Evolutionary conservation across 1,140 invertebrate species (phyloP), one percentile per base, ranked within the genome.

Genomic region (Plodia interpunctella): DNA sequence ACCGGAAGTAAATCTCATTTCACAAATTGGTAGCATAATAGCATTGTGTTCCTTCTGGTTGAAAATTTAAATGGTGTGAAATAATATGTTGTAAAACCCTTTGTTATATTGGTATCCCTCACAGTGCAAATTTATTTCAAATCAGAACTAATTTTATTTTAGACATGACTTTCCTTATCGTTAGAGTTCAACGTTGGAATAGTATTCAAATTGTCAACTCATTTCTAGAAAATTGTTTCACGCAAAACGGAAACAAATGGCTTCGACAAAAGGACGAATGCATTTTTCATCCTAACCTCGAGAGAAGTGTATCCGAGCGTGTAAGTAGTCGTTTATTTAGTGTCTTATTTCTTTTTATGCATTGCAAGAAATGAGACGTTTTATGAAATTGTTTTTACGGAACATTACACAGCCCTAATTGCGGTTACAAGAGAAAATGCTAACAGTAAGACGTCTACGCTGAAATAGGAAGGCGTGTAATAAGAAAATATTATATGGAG

Each of bases 331-430:
- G 72, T 86, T 86, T 83, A 88, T 86, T 85, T 82, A 85, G 80
- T 83, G 72, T 80, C 78, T 84, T 83, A 80, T 88, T 86, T 80
- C 78, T 84, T 88, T 88, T 86, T 87, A 81, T 83, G 77, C 72
- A 74, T 68, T 70, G 59, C 52, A 74, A 74, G 76, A 74, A 78
- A 84, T 76, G 70, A 81, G 78, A 87, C 85, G 79, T 87, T 88
- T 87, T 88, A 88, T 88, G 82, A 88, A 88, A 88, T 88, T 88
- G 83, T 88, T 85, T 88, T 88, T 88, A 80, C 80, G 80, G 72
- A 62, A 87, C 83, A 85, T 88, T 88, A 85, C 73, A 78, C 82
- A 66, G 68, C 74, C 80, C 83, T 88, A 88, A 88, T 88, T 88
- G 87, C 82, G 75, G 73, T 55, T 1, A 4, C 13, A 15, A 44